Conservation (phyloP, 2,888 invertebrate species). For the Brenthis ino region DNA sequence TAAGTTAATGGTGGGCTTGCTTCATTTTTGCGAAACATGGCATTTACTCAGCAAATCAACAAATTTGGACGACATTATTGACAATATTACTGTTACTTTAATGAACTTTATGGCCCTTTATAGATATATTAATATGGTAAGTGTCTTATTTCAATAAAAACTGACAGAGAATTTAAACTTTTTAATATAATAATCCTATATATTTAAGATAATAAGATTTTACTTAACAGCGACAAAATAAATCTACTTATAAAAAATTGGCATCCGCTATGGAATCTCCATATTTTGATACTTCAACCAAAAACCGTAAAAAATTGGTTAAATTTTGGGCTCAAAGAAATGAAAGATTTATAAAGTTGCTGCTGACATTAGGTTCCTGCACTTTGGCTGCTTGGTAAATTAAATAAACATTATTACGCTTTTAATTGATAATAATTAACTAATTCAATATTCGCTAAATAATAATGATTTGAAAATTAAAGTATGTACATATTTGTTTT, state of each 20-base stretch:
- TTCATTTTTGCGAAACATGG: conserved; percentile 58
- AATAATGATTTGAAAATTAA: no score
- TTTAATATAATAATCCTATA: no score
- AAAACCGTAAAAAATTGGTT: conserved; percentile 50
- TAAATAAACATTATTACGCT: no score
- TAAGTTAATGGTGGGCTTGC: conserved; percentile 49
- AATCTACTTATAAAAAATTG: conserved; percentile 54
- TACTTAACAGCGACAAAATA: conserved; percentile 52
- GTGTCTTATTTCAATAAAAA: conserved; percentile 17
- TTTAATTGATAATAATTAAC: background rate
- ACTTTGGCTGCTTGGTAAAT: conserved; percentile 61
- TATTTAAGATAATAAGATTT: background rate
- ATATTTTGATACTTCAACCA: conserved; percentile 59
- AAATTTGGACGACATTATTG: conserved; percentile 55
- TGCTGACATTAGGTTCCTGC: conserved; percentile 56
- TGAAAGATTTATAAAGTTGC: conserved; percentile 56
- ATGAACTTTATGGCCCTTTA: conserved; percentile 60
- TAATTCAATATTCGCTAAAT: no score
- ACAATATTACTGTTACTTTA: conserved; percentile 53
- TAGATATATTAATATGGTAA: conserved; percentile 64
- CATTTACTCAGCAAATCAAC: conserved; percentile 49
- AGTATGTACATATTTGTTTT: conserved; percentile 21
- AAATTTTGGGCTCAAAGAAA: conserved; percentile 56
- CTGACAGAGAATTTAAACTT: no score
- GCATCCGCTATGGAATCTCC: conserved; percentile 59